phyloP scores from a whole-genome alignment of 2,113 vertebrate species.

The Xenotilapia caudafasciata region DNA sequence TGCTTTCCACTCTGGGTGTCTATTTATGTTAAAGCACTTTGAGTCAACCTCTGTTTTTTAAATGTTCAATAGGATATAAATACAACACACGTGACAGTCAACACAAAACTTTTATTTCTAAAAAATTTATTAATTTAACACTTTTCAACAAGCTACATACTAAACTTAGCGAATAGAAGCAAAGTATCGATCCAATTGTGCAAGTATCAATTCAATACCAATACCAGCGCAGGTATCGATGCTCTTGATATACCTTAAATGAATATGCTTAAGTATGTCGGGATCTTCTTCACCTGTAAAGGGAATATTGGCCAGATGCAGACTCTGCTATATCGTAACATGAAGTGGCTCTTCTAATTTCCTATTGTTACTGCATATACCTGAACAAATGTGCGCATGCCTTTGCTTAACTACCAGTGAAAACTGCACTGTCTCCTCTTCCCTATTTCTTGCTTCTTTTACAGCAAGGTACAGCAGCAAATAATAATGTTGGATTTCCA shows the following conservation, averaged over 20 bases:
- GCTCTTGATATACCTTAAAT: not conserved
- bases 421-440: not conserved
- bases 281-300: not conserved
- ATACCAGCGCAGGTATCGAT: not conserved
- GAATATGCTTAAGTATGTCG: not conserved
- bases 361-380: not conserved
- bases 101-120: not conserved
- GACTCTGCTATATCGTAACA: not conserved
- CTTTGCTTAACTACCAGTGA: not conserved
- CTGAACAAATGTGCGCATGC: not conserved
- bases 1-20: not conserved
- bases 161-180: not conserved
- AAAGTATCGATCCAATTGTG: not conserved
- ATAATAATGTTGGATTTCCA: not conserved
- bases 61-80: not conserved
- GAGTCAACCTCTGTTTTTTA: not conserved
- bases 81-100: not conserved
- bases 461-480: not conserved
- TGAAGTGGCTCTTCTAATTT: not conserved
- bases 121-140: rapidly evolving
- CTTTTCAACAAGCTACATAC: not conserved
- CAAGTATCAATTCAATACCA: not conserved
- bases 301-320: not conserved
- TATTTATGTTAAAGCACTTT: not conserved
- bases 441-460: not conserved